These are phyloP conservation scores for Conchocele bisecta DNA, from an alignment of 2,888 invertebrate genomes.

Conservation along the genomic window DNA sequence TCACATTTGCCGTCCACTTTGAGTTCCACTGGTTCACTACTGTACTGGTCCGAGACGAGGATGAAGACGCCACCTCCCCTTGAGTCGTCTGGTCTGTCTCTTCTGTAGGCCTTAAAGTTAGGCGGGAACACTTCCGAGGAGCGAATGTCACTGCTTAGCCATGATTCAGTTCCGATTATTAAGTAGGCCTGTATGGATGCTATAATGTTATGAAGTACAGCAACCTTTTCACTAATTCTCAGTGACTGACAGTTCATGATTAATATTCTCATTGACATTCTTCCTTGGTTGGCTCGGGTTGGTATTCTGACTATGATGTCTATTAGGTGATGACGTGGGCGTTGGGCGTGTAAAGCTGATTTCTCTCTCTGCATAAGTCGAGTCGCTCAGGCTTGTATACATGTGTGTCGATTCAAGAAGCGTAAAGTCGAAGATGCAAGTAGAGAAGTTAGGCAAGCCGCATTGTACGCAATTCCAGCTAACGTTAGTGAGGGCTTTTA, in stretches of 20 bases:
- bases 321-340: slow-evolving; percentile 31
- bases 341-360: slow-evolving; percentile 24
- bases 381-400: not conserved
- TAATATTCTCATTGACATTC: not conserved
- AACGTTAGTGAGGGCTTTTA: slow-evolving; percentile 19
- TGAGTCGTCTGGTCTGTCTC: slow-evolving; percentile 2
- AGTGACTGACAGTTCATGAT: not conserved
- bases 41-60: not conserved
- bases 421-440: slow-evolving; percentile 16
- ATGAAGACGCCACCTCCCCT: slow-evolving; percentile 9
- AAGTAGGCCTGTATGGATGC: not conserved
- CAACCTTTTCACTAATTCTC: not conserved
- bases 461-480: slow-evolving; percentile 40
- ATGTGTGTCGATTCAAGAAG: slow-evolving; percentile 16
- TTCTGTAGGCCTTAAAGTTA: slow-evolving; percentile 24
- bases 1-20: not conserved
- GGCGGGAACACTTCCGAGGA: slow-evolving; percentile 30
- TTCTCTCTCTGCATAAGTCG: slow-evolving; percentile 8
- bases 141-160: not conserved
- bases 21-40: not conserved
- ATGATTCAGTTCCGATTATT: slow-evolving; percentile 29
- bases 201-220: not conserved
- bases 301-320: not conserved
- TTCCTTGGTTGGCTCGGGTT: not conserved
- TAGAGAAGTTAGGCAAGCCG: slow-evolving; percentile 32